Conservation (phyloP, 2,797 vertebrate genomes). For the Holocentrus rufus region DNA sequence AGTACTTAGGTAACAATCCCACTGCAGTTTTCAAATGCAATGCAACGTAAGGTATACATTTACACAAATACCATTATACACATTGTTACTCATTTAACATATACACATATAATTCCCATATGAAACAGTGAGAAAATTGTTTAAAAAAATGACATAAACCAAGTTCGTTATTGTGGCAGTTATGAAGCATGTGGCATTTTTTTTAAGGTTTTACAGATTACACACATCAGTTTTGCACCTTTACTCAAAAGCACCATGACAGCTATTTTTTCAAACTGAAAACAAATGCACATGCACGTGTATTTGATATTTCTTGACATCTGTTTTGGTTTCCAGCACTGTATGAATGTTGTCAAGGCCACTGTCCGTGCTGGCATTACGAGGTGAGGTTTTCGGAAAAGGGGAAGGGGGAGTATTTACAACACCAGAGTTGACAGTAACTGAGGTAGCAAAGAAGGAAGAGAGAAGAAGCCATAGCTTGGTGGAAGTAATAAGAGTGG, state of each 20-base stretch:
- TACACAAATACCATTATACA: conserved; percentile 21
- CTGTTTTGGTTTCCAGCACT: conserved; percentile 30
- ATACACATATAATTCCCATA: conserved; percentile 10
- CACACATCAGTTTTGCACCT: conserved; percentile 18
- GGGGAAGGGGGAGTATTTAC: conserved; percentile 18
- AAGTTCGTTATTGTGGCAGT: conserved; percentile 19
- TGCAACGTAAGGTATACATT: conserved; percentile 7
- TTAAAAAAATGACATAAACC: neutral
- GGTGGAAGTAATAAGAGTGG: conserved; percentile 10
- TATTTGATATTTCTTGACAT: neutral
- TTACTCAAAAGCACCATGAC: neutral
- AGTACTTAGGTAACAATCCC: conserved; percentile 14
- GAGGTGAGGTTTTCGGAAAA: conserved; percentile 17
- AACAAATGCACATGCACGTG: neutral
- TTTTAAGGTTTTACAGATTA: conserved; percentile 13
- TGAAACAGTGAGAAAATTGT: conserved; percentile 1
- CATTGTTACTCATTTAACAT: conserved; percentile 19
- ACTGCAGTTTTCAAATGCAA: conserved; percentile 21
- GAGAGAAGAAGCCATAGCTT: conserved; percentile 15
- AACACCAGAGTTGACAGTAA: conserved; percentile 34
- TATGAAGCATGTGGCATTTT: conserved; percentile 17
- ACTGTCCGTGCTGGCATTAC: conserved; percentile 41
- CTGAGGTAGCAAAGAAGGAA: conserved; percentile 66
- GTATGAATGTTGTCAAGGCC: conserved; percentile 24
- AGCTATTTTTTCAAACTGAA: no score